Base-by-base conservation (phyloP, 2,113 vertebrate genomes). In the Hyperoodon ampullatus region DNA sequence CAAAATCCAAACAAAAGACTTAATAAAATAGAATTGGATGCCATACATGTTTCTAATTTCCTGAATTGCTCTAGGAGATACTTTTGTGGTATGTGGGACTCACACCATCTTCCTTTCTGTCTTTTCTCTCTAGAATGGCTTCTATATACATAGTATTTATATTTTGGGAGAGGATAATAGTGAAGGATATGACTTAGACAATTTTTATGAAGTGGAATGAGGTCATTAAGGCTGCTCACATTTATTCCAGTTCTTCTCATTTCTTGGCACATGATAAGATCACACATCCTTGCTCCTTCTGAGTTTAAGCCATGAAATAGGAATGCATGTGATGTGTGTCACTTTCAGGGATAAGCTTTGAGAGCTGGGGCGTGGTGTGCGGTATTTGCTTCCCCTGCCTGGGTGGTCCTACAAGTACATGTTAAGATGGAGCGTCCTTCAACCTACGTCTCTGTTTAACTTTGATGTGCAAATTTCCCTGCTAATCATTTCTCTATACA, bases 1-100 rank as follows among this genome's bases (percentile, higher is more conserved):
- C 66, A 35, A 86, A 87, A 50, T 65, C 50, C 28, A 96, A 88
- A 88, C 68, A 82, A 84, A 97, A 95, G 84, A 95, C 39, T 55
- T 71, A 94, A 84, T 88, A 88, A 92, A 96, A 61, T 81, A 81
- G 8, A 80, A 81, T 2, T 95, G 90, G 92, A 61, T 61, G 30
- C 63, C 30, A n/a, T 61, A 63, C 39, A 81, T 24, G 18, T 26
- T 75, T 88, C 88, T 63, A 33, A 33, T 74, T 96, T 93, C 84
- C 42, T 61, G n/a, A 80, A 50, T 78, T 88, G 6, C 58, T 75
- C 74, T 60, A 60, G 58, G 78, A 92, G 82, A 92, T 66, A 72
- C 39, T 44, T 72, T 80, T 3, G 5, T 33, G 14, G 16, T 14
- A 8, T 14, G 3, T 35, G 8, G n/a, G 71, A 70, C n/a, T 89